Evolutionary conservation across 1,140 invertebrate species (phyloP).

Genomic region (Heterodera schachtii): DNA sequence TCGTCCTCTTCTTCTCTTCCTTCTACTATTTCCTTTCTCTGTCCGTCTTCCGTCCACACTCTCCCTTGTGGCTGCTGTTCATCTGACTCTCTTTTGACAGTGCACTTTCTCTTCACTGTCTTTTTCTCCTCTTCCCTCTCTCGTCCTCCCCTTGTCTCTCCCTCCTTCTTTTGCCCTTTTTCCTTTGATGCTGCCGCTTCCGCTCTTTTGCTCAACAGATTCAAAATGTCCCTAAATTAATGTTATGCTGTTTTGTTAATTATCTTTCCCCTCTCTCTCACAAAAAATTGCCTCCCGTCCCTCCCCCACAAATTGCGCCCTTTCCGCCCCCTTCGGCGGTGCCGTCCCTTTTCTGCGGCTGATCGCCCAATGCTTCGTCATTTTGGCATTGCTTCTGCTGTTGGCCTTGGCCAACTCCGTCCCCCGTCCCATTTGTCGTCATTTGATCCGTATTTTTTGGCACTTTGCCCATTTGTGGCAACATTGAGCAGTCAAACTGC

Average conservation of each 20-base stretch:
- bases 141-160: background rate
- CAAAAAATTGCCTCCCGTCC: constrained; percentile 16
- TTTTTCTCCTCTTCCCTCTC: constrained; percentile 1
- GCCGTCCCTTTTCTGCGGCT: background rate
- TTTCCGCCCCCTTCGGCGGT: background rate
- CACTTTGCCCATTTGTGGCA: background rate
- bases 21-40: background rate
- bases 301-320: background rate
- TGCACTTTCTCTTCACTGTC: background rate
- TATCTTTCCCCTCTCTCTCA: background rate
- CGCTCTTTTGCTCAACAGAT: constrained; percentile 27
- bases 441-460: constrained; percentile 1
- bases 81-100: background rate
- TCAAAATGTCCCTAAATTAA: constrained; percentile 28
- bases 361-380: background rate
- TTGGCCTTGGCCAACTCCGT: background rate
- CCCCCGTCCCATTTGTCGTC: background rate
- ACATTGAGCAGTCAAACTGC: background rate
- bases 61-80: background rate
- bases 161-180: background rate
- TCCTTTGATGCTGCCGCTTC: background rate
- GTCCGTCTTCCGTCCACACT: background rate
- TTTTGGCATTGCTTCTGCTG: constrained; percentile 1
- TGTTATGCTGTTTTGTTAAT: too few relatives aligned
- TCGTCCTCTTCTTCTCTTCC: background rate